Evolutionary conservation across 2,888 invertebrate species (phyloP), one percentile per base, ranked within the genome.

Genomic region (Odontothrips loti): DNA sequence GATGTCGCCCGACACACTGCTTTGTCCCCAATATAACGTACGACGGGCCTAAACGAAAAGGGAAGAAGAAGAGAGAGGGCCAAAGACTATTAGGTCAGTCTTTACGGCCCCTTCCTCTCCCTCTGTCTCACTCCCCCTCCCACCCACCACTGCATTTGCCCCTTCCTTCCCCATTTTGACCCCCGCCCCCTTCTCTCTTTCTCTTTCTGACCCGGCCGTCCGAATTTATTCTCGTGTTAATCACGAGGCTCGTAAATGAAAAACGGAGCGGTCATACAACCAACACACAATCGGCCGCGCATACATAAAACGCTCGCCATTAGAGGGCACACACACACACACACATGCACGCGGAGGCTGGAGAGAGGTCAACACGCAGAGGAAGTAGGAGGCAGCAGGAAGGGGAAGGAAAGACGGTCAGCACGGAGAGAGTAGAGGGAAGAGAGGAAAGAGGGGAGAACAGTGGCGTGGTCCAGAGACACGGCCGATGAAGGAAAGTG

Each of bases 221-320:
- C 15, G 58, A 17, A 58, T 58, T 58, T 15, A 58, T 58, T 17
- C 58, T 20, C 58, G 58, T 58, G 68, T 75, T 75, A 75, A 75
- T 75, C 68, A 75, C 68, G 27, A 1, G 23, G 68, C 23, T 12
- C 27, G 68, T 27, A 27, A 27, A 75, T 75, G 68, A 75, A 75
- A 75, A 75, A 75, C 68, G 27, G 68, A 43, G 34, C 34, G 68
- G 27, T 75, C 68, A 75, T 75, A 27, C 68, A n/a, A 43, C 34
- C 34, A 43, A 43, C 34, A 58, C 58, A 58, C 58, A 58, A 58
- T 58, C 58, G 58, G 58, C 17, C 58, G 15, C 58, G 58, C 58
- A 58, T 58, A 15, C 15, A 58, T 58, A 43, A 43, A 43, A 43
- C 34, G 34, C 6, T 43, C 34, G 3, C 34, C 34, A 43, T 43